These are phyloP conservation scores for Taeniopygia guttata DNA, from an alignment of 2,797 vertebrate genomes.

Conservation along the genomic window DNA sequence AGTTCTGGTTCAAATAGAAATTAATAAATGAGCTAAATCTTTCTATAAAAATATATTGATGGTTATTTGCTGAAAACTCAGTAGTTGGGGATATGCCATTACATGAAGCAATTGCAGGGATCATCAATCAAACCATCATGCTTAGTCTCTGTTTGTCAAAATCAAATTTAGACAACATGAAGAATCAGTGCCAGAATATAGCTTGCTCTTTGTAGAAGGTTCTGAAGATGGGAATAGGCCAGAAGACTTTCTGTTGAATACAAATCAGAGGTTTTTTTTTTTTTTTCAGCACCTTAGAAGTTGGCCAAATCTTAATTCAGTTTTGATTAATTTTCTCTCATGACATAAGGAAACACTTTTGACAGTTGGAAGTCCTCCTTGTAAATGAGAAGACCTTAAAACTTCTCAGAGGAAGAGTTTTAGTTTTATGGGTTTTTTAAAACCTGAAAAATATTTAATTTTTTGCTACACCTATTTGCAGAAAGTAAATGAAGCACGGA, in stretches of 20 bases:
- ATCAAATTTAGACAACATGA: background rate
- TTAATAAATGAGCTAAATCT: background rate
- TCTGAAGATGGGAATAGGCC: background rate
- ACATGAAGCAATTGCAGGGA: background rate
- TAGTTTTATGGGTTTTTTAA: background rate
- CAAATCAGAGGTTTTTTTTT: accelerated
- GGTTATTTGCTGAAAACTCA: background rate
- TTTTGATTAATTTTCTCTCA: background rate
- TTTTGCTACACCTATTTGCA: background rate
- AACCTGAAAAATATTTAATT: background rate
- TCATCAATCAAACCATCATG: background rate
- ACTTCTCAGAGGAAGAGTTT: background rate
- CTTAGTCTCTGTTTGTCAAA: background rate
- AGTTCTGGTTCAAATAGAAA: background rate
- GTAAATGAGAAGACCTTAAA: background rate
- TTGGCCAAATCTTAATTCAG: background rate
- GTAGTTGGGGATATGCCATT: background rate
- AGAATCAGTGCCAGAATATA: background rate
- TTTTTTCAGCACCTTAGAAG: background rate
- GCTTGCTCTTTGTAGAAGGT: background rate
- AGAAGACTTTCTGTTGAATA: background rate
- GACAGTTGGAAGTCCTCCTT: background rate
- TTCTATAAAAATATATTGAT: background rate
- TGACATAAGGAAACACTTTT: background rate
- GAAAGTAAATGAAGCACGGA: background rate